A percentile compares a stretch with the other conserved stretches of the same genome.
Evolutionary conservation across 2,113 vertebrate species (phyloP).

Genomic region (Clinocottus analis): DNA sequence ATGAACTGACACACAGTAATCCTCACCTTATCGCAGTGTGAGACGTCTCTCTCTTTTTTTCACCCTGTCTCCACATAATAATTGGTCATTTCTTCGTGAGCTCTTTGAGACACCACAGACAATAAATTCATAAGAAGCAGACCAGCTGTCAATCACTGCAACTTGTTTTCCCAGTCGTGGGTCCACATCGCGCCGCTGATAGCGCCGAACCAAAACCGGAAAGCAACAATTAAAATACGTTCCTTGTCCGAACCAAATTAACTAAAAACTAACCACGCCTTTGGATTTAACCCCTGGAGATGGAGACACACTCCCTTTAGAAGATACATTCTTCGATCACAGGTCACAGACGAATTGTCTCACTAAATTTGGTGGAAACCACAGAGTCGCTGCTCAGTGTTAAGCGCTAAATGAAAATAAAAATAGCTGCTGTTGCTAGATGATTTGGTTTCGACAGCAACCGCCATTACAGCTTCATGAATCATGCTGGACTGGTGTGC

Average conservation of each 20-base stretch:
- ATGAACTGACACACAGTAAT: not conserved
- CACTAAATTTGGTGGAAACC: not conserved
- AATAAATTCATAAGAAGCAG: not conserved
- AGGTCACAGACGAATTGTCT: not conserved
- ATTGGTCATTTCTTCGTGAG: not conserved
- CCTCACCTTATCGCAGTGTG: not conserved
- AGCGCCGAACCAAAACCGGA: not conserved
- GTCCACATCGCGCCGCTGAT: not conserved
- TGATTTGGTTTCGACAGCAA: slow-evolving; percentile 25
- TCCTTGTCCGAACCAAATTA: not conserved
- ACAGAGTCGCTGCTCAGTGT: slow-evolving; percentile 16
- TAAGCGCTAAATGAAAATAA: slow-evolving; percentile 43
- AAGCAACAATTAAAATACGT: not conserved
- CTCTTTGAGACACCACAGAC: not conserved
- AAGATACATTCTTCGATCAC: not conserved
- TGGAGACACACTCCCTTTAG: not conserved
- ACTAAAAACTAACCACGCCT: not conserved
- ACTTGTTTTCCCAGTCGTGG: not conserved
- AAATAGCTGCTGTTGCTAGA: slow-evolving; percentile 38
- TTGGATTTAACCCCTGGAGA: not conserved
- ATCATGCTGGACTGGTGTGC: slow-evolving; percentile 17
- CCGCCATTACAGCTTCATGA: slow-evolving; percentile 47
- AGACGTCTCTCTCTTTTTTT: too few relatives aligned
- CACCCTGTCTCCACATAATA: not conserved
- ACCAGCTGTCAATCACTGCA: not conserved